Base-by-base conservation (phyloP, 2,888 invertebrate genomes). In the Polia nebulosa region DNA sequence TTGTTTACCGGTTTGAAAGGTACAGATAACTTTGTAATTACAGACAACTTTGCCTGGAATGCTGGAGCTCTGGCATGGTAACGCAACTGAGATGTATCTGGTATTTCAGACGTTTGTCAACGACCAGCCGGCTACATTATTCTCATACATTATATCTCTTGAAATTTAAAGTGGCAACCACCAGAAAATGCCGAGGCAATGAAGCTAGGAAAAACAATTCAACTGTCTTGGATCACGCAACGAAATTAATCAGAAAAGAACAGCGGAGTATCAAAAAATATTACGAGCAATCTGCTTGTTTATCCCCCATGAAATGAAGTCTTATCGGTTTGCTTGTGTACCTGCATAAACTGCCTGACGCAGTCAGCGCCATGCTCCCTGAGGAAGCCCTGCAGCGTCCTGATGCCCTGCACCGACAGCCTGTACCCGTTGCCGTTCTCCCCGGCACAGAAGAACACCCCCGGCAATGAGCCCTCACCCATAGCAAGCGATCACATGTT, bases 261-360 rank as follows among this genome's bases (percentile, higher is more conserved):
- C n/a, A n/a, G n/a, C n/a, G n/a, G n/a, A n/a, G n/a, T n/a, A n/a
- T n/a, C n/a, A n/a, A n/a, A n/a, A n/a, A n/a, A n/a, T n/a, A n/a
- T n/a, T n/a, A n/a, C n/a, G 11, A 5, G 1, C 8, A 15, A 8
- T 4, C 11, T 9, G 8, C 13, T 22, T 25, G 5, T 17, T 13
- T 47, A 4, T 7, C 2, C 32, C 32, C 4, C 6, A n/a, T n/a
- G n/a, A n/a, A n/a, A n/a, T n/a, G n/a, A n/a, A n/a, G n/a, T n/a
- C n/a, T n/a, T n/a, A n/a, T n/a, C n/a, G n/a, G n/a, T n/a, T n/a
- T n/a, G 0, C 27, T 49, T 7, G 9, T 17, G 9, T 49, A 49
- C 97, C 97, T 97, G 97, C 88, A 97, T 96, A 85, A 97, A 96
- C 91, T 97, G 97, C 49, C 96, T 94, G 76, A 97, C 96, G 87